phyloP scores from a whole-genome alignment of 2,113 vertebrate genomes.

The Hiodon alosoides region DNA sequence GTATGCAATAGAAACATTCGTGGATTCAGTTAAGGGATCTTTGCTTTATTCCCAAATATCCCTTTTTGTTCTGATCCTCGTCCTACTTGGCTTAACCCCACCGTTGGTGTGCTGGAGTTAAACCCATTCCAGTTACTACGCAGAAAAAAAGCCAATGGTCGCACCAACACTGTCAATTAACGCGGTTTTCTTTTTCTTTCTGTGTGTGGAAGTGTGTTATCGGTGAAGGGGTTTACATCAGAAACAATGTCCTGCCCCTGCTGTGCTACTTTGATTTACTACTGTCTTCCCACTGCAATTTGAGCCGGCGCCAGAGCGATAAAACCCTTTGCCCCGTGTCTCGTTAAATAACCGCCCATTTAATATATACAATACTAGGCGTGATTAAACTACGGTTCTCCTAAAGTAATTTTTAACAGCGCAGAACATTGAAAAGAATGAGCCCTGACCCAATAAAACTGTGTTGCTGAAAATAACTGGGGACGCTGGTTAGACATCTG shows the following conservation, averaged over 20 bases:
- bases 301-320: neutral
- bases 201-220: constrained; percentile 21
- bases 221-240: constrained; percentile 11
- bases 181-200: too few relatives aligned
- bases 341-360: neutral
- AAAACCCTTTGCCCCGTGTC: neutral
- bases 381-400: constrained; percentile 1
- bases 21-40: too few relatives aligned
- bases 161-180: too few relatives aligned
- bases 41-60: too few relatives aligned
- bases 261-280: neutral
- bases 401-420: constrained; percentile 8
- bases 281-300: neutral
- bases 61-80: too few relatives aligned
- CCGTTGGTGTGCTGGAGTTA: neutral
- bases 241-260: too few relatives aligned
- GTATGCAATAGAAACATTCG: too few relatives aligned
- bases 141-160: neutral
- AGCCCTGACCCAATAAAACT: constrained; percentile 3
- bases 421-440: neutral
- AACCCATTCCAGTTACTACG: neutral
- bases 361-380: neutral
- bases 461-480: neutral
- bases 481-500: neutral
- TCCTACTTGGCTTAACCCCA: neutral